Base-by-base conservation (phyloP, 2,113 vertebrate genomes). In the Rhinichthys klamathensis region DNA sequence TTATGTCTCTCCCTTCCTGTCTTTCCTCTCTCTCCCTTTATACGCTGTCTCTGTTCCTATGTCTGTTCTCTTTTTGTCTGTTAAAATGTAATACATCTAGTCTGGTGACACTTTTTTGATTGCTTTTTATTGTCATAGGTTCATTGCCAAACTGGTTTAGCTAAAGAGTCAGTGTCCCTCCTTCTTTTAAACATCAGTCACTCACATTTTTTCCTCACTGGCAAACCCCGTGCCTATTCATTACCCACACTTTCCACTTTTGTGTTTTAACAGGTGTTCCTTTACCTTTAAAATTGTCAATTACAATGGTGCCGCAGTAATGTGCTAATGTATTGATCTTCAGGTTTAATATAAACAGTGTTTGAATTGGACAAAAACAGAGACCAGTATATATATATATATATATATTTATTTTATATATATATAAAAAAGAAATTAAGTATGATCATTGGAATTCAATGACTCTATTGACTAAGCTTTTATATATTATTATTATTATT, bases 181-280 rank as follows among this genome's bases (percentile, higher is more conserved):
- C 21, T 63, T 77, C 73, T 77, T 77, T 67, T 54, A 18, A 69
- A 35, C 2, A 49, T 73, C 54, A 73, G 56, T n/a, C 78, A 49
- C 56, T 80, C 54, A 69, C 76, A 27, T 72, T 60, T 35, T 79
- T 73, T 65, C 46, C 23, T 32, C 12, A 46, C 67, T 80, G 84
- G 67, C 54, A 80, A 72, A 54, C 73, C 21, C 25, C 7, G 2
- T n/a, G 23, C 69, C 77, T 70, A 46, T 85, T 86, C 44, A 82
- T 80, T 51, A 75, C 38, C 32, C 16, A 65, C 46, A 73, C 72
- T 82, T 82, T 82, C 41, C 56, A 41, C 65, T 73, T 72, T 85
- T 35, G 18, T 85, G 72, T 86, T 86, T 86, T 80, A 80, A 49
- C 77, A 80, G 84, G 84, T 74, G 65, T 25, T 81, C 69, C 67